Evolutionary conservation across 2,797 vertebrate genomes (phyloP).

Genomic region (Gambelia wislizenii): DNA sequence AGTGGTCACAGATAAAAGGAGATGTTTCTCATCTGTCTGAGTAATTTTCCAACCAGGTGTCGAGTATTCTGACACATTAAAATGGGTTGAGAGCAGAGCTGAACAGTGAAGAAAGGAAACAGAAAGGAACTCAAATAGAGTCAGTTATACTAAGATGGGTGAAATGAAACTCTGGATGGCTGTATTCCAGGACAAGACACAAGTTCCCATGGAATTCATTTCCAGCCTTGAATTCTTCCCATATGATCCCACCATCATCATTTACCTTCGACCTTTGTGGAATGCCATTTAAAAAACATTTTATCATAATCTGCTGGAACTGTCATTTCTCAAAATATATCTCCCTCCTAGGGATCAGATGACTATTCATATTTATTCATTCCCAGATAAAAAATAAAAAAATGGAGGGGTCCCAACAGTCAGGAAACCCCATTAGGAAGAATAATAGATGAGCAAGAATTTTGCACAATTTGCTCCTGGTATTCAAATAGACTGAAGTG

Average conservation of each 20-base stretch:
- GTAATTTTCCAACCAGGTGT: not conserved
- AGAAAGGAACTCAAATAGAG: not conserved
- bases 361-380: too few species aligned
- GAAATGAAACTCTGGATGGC: not conserved
- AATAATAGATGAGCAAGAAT: too few species aligned
- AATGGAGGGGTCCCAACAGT: too few species aligned
- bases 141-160: too few species aligned
- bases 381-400: too few species aligned
- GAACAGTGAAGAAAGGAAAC: not conserved
- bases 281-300: not conserved
- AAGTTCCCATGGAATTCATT: slow-evolving; percentile 7
- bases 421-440: too few species aligned
- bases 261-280: not conserved
- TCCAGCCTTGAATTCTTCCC: not conserved
- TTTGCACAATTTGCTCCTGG: too few species aligned
- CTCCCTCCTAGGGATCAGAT: not conserved
- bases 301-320: not conserved
- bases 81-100: not conserved
- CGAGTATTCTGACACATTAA: not conserved
- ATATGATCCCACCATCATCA: not conserved
- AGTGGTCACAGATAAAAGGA: not conserved
- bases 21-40: not conserved
- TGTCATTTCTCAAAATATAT: not conserved
- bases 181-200: not conserved
- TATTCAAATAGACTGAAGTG: too few species aligned